These are phyloP conservation scores for Tadarida brasiliensis DNA, from an alignment of 2,797 vertebrate species.

Conservation along the genomic window DNA sequence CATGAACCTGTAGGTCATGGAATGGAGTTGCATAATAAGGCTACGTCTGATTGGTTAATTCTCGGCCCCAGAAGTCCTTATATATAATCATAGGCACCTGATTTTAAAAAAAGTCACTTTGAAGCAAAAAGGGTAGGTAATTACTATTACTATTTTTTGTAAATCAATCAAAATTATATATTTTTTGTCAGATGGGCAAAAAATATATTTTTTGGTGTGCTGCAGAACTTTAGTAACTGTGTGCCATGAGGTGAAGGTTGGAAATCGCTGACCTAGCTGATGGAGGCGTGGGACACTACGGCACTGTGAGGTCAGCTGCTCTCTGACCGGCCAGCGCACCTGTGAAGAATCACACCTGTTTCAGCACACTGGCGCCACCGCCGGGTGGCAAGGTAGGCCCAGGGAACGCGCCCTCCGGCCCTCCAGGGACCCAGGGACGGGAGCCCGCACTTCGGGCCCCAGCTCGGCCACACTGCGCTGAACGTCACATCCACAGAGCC, in stretches of 20 bases:
- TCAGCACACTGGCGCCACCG: constrained; percentile 65
- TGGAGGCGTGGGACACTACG: neutral
- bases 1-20: neutral
- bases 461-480: too few species aligned
- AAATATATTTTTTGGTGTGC: neutral
- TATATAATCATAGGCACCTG: too few species aligned
- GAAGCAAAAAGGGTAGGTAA: neutral
- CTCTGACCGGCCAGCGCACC: constrained; percentile 53
- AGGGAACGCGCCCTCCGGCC: constrained; percentile 62
- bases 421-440: constrained; percentile 23
- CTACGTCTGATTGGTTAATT: neutral
- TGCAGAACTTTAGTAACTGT: neutral
- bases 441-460: neutral
- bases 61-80: neutral
- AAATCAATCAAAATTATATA: neutral
- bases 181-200: neutral
- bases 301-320: constrained; percentile 59
- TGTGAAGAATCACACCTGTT: constrained; percentile 47
- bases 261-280: neutral
- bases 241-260: neutral
- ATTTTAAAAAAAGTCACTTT: neutral
- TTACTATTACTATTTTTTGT: neutral
- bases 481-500: neutral
- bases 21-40: neutral
- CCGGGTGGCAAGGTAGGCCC: neutral